phyloP scores from a whole-genome alignment of 2,888 invertebrate species.

The Agriopis aurantiaria region DNA sequence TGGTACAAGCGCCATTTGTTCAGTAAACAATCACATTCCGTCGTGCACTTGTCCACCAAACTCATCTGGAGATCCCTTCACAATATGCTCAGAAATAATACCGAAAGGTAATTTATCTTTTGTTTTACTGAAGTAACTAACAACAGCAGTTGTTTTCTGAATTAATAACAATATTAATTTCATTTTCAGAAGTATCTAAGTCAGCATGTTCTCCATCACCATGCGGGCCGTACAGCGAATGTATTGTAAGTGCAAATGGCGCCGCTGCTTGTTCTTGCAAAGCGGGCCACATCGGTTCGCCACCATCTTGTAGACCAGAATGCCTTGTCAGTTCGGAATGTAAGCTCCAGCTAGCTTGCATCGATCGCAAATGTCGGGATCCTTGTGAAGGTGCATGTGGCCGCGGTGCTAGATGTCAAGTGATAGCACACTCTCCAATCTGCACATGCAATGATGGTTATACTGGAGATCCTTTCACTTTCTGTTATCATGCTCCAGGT shows the following conservation, averaged over 20 bases:
- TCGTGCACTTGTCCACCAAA: conserved; percentile 89
- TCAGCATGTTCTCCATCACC: conserved; percentile 91
- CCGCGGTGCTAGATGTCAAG: conserved; percentile 89
- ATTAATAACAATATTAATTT: conserved; percentile 22
- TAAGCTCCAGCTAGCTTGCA: conserved; percentile 88
- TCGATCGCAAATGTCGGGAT: conserved; percentile 90
- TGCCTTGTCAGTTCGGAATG: conserved; percentile 92
- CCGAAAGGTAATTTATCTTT: conserved; percentile 57
- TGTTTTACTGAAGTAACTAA: neutral
- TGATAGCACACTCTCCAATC: conserved; percentile 91
- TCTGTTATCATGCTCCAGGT: conserved; percentile 88
- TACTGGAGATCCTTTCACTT: conserved; percentile 90
- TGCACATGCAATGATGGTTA: conserved; percentile 90
- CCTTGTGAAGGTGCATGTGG: conserved; percentile 92
- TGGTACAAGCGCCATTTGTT: conserved; percentile 90
- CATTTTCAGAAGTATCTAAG: conserved; percentile 50
- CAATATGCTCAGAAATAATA: conserved; percentile 71
- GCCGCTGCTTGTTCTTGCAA: conserved; percentile 91
- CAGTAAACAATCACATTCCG: conserved; percentile 92
- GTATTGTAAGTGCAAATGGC: conserved; percentile 78
- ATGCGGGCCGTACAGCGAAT: conserved; percentile 91
- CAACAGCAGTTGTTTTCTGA: neutral
- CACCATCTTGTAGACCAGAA: conserved; percentile 91
- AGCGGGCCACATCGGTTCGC: conserved; percentile 90
- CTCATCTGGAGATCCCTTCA: conserved; percentile 91